Evolutionary conservation across 2,888 invertebrate species (phyloP).

Genomic region (Hypsopygia costalis): DNA sequence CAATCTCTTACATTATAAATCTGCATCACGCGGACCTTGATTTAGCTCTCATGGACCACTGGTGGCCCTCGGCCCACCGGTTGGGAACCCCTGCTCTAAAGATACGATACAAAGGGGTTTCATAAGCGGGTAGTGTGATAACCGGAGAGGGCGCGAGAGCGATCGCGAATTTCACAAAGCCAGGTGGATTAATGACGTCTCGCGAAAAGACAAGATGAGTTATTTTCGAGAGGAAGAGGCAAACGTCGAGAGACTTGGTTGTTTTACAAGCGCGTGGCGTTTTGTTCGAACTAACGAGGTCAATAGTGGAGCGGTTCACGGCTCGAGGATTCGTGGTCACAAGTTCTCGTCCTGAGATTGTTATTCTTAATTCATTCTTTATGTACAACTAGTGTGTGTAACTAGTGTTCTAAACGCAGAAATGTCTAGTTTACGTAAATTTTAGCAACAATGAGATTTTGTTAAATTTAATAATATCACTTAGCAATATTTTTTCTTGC

Average conservation of each 20-base stretch:
- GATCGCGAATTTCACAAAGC: conserved; percentile 37
- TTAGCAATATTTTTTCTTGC: no score
- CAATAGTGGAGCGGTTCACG: conserved; percentile 61
- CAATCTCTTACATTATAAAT: no score
- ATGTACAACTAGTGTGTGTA: background rate
- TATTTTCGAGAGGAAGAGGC: conserved; percentile 79
- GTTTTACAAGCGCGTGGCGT: conserved; percentile 63
- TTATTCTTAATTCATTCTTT: conserved; percentile 21
- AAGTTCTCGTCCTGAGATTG: conserved; percentile 34
- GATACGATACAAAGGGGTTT: no score
- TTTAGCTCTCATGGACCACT: no score
- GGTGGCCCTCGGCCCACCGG: no score
- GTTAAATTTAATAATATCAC: no score
- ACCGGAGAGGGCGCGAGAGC: background rate
- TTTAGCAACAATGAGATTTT: no score
- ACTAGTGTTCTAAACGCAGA: no score
- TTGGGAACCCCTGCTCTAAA: no score
- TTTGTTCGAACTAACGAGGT: conserved; percentile 78
- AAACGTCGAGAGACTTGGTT: conserved; percentile 68
- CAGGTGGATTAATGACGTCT: conserved; percentile 72
- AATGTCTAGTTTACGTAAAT: no score
- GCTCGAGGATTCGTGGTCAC: conserved; percentile 44
- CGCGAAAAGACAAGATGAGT: conserved; percentile 75
- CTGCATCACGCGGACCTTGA: no score
- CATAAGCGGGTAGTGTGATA: conserved; percentile 23